Percentiles rank a stretch among this genome's conserved stretches.
Conservation (phyloP, 2,888 invertebrate species). For the Petrolisthes manimaculis region DNA sequence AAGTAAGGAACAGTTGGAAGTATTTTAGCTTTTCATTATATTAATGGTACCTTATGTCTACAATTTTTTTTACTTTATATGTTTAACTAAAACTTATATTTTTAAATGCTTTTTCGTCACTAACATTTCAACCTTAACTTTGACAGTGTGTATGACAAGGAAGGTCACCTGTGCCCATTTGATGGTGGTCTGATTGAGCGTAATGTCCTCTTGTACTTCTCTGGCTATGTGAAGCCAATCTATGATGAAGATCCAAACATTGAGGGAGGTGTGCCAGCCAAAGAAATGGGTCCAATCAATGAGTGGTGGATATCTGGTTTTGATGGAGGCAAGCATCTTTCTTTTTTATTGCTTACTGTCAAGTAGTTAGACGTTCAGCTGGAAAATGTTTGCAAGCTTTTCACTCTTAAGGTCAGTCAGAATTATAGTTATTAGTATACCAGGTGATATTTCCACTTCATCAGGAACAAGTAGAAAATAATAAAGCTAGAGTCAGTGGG, state of each 20-base stretch:
- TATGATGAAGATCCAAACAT: constrained; percentile 80
- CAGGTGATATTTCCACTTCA: too few relatives aligned
- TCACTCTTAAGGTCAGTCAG: too few relatives aligned
- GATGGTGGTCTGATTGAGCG: constrained; percentile 84
- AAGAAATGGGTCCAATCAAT: constrained; percentile 85
- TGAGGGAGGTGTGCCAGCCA: constrained; percentile 80
- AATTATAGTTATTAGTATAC: too few relatives aligned
- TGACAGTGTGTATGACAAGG: constrained; percentile 82
- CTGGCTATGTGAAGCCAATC: constrained; percentile 85
- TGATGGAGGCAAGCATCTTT: constrained; percentile 70
- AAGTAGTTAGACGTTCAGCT: too few relatives aligned
- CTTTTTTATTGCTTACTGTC: background rate
- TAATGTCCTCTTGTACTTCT: constrained; percentile 81
- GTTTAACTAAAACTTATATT: background rate
- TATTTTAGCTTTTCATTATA: too few relatives aligned
- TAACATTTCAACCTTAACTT: background rate
- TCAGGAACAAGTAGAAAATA: too few relatives aligned
- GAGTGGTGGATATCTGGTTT: constrained; percentile 83
- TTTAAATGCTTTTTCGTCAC: background rate
- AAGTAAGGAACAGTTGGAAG: constrained; percentile 67
- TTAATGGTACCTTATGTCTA: background rate
- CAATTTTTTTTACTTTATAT: background rate
- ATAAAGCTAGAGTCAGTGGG: too few relatives aligned
- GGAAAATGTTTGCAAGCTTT: too few relatives aligned
- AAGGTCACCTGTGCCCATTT: constrained; percentile 83